A percentile compares a stretch with the other conserved stretches of the same genome.
Conservation (phyloP, 2,888 invertebrate species). For the Sepioteuthis lessoniana region DNA sequence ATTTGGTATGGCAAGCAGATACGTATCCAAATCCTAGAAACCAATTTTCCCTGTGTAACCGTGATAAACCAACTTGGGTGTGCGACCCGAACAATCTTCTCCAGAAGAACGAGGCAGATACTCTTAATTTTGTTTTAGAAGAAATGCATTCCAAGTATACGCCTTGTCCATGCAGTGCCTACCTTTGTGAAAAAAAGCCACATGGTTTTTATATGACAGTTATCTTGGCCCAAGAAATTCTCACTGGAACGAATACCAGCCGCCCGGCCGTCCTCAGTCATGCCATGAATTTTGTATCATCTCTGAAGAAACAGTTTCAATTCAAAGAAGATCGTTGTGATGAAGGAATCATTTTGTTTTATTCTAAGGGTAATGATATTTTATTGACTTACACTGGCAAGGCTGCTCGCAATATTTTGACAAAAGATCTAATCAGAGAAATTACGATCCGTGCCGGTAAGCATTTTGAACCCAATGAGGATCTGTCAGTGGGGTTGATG, state of each 20-base stretch:
- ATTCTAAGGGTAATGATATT: background rate
- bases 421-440: background rate
- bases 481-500: background rate
- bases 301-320: background rate
- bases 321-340: slow-evolving; percentile 24
- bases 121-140: slow-evolving; percentile 13
- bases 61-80: background rate
- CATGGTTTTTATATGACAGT: background rate
- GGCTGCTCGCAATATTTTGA: background rate
- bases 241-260: background rate
- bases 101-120: background rate
- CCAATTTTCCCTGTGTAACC: background rate
- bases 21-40: slow-evolving; percentile 24
- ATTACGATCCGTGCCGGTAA: background rate
- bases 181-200: background rate
- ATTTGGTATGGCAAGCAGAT: background rate
- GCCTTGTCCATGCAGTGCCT: slow-evolving; percentile 24
- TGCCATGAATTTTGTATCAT: background rate
- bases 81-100: background rate
- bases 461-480: background rate
- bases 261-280: background rate
- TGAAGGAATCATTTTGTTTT: slow-evolving; percentile 34
- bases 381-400: slow-evolving; percentile 35
- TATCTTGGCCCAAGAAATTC: slow-evolving; percentile 13
- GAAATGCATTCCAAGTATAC: slow-evolving; percentile 34